A percentile compares a stretch with the other conserved stretches of the same genome.
phyloP scores from a whole-genome alignment of 2,888 invertebrate species.

The Drosophila meridiana region DNA sequence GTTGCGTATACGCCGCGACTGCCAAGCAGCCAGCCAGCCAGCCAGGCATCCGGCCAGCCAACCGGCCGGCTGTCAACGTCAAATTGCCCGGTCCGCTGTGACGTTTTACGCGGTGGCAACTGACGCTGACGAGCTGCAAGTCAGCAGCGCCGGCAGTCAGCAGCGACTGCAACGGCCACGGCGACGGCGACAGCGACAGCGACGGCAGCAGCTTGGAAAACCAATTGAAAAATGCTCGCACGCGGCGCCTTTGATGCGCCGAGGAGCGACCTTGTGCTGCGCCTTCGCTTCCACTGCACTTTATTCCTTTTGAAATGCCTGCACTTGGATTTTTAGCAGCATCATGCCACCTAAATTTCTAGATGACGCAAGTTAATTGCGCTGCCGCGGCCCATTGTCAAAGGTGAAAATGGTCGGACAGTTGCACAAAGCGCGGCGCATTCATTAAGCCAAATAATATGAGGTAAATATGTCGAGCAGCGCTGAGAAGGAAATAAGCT shows the following conservation, averaged over 20 bases:
- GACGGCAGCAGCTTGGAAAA: conserved; percentile 38
- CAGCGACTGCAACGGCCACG: conserved; percentile 22
- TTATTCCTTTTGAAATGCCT: neutral
- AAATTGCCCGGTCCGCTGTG: conserved; percentile 16
- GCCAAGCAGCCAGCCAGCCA: neutral
- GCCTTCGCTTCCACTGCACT: neutral
- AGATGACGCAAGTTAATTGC: conserved; percentile 78
- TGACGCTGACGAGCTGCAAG: conserved; percentile 55
- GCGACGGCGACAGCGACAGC: conserved; percentile 40
- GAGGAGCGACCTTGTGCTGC: conserved; percentile 59
- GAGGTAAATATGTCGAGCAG: conserved; percentile 57
- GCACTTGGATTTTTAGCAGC: conserved; percentile 60
- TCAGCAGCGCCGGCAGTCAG: conserved; percentile 29
- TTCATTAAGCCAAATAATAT: conserved; percentile 75
- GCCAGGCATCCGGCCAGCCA: too few relatives aligned
- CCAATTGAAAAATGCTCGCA: conserved; percentile 59
- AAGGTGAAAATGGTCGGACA: conserved; percentile 59
- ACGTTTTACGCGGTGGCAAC: conserved; percentile 15
- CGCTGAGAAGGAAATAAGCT: conserved; percentile 1
- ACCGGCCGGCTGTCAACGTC: conserved; percentile 19
- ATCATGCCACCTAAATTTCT: conserved; percentile 79
- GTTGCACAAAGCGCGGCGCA: conserved; percentile 59
- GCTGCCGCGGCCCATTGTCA: conserved; percentile 59
- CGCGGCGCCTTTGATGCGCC: conserved; percentile 61
- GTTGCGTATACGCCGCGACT: conserved; percentile 59